Base-by-base conservation (phyloP, 1,140 invertebrate genomes). In the Argopecten irradians region DNA sequence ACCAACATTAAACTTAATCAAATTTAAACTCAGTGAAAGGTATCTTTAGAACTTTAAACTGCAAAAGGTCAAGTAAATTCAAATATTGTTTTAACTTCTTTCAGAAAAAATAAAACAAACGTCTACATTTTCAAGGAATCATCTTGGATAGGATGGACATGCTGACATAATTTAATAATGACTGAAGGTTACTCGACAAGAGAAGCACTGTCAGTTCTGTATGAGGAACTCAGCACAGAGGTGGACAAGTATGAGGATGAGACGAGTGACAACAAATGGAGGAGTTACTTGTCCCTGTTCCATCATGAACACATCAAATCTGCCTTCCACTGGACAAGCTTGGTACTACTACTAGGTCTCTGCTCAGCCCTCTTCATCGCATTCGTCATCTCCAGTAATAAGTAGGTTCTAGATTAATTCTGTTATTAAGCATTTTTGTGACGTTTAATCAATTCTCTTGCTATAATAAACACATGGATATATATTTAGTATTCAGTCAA, bases 321-420 rank as follows among this genome's bases (percentile, higher is more conserved):
- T 19, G 85, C 88, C 19, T 89, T 91, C 28, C 90, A 91, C 36
- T 91, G 88, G 87, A 89, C 88, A 34, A 89, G 90, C 55, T 41
- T 88, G 22, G 36, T 91, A 28, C 34, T 91, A 9, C 43, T 91
- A 28, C n/a, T 41, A 32, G 55, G 86, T n/a, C 83, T 83, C 39
- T 84, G 85, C 14, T 16, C 85, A 28, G 35, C 83, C 14, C 89
- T 91, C 35, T 36, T 91, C n/a, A 32, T 88, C n/a, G 89, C 84
- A 36, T 91, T 89, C 86, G 86, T 71, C 22, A 83, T 84, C 16
- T 84, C 71, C 71, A 35, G 39, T 82, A 33, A 55, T 71, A 83
- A 85, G 90, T 91, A 89, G 19, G 86, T 86, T 11, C 28, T n/a
- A n/a, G n/a, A n/a, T n/a, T n/a, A n/a, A n/a, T n/a, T n/a, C n/a